Base-by-base conservation (phyloP, 2,113 vertebrate genomes). In the Zosterops lateralis region DNA sequence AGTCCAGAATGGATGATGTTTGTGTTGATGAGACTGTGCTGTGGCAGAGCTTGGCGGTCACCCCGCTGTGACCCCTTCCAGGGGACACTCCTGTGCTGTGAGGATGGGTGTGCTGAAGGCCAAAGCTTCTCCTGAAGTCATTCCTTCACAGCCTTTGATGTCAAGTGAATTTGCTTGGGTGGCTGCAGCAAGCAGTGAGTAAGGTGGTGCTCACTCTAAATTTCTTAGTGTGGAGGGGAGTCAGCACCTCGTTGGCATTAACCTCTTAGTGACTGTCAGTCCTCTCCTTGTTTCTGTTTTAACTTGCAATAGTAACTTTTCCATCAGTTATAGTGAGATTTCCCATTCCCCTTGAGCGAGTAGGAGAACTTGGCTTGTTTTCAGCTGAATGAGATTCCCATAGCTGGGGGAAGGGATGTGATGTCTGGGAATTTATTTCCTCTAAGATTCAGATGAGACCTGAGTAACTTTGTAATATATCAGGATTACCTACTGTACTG, bases 331-430 rank as follows among this genome's bases (percentile, higher is more conserved):
- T 0, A 1, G 18, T 74, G 91, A 95, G 87, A 85, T 77, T 95
- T 91, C 85, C 93, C 91, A 83, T 92, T 94, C 67, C 60, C 48
- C 71, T 34, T 60, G 73, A 95, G 70, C 8, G 86, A 79, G 92
- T 45, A 87, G 86, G 89, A 93, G 84, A 91, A 54, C 26, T 96
- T 96, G 95, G 91, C 93, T 88, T 91, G 38, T 87, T 91, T 92
- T 95, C 96, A 92, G 17, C 66, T 57, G 58, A 76, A n/a, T 58
- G 67, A 36, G 45, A 73, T 94, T 96, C 88, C 75, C 83, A 71
- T 58, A 77, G 82, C 82, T 92, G 93, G 79, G 87, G 86, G 83
- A 80, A 94, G 90, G 92, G 90, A 62, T 0, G 1, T 56, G 64
- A 62, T 84, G 79, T 71, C 93, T 96, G 88, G 68, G 82, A 92